Base-by-base conservation (phyloP, 2,797 vertebrate genomes). In the Takifugu ocellatus region DNA sequence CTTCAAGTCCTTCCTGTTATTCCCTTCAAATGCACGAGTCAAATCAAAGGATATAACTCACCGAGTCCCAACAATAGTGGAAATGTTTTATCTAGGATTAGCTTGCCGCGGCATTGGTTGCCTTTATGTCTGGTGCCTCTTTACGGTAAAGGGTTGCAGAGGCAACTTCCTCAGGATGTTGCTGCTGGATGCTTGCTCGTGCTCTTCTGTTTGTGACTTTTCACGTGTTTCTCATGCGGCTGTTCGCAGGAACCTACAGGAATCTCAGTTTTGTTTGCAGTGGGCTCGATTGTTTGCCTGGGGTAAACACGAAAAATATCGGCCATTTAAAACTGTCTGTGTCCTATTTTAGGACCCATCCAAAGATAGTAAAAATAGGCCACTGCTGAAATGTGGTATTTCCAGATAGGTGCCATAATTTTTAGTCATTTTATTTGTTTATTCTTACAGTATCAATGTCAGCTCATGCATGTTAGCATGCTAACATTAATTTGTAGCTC, bases 151-250 rank as follows among this genome's bases (percentile, higher is more conserved):
- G 48, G 50, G 73, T 52, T 68, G 75, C 71, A 64, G 78, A 81
- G 82, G 78, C 53, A 27, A 46, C 62, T 82, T 87, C 85, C 84
- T 82, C 81, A 81, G 85, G 83, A 87, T 75, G 80, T 77, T 59
- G 45, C 69, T 58, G 47, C 69, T 56, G 14, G 56, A 59, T 47
- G 14, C 46, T 15, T 63, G 59, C 54, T 43, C 58, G 47, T 79
- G 59, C 67, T 53, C 61, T 51, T 46, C 61, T 43, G 49, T 70
- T 56, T 74, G 55, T 74, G 56, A 66, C 29, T 69, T 61, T 47
- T 44, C 47, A 52, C 63, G 61, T 55, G 54, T 44, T 57, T 61
- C 52, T 42, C 51, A 63, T 15, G 59, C 56, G 21, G 54, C 53
- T 49, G 47, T 8, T 46, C 63, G 42, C 25, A 51, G 61, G 33